These are phyloP conservation scores for Orycteropus afer DNA, from an alignment of 2,113 vertebrate genomes.

Conservation along the genomic window DNA sequence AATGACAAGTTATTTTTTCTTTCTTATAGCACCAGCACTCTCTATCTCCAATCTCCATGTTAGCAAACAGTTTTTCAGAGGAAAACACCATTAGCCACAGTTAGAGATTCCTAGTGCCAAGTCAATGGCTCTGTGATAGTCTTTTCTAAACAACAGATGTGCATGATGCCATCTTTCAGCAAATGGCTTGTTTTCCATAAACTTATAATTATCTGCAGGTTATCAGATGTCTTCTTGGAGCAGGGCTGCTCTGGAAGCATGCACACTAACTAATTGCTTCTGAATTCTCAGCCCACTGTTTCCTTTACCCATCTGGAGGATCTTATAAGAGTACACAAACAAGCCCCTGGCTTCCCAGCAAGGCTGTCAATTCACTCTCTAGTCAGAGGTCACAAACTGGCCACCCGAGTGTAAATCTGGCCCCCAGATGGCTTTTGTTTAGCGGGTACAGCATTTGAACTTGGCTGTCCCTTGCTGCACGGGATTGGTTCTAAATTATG, in stretches of 20 bases:
- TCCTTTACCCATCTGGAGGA: conserved; percentile 18
- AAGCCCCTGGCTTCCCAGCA: conserved; percentile 16
- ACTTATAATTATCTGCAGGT: conserved; percentile 61
- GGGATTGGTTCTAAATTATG: neutral
- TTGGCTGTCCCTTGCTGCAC: neutral
- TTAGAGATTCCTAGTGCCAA: conserved; percentile 47
- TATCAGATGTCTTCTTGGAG: conserved; percentile 68
- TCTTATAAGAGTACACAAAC: conserved; percentile 1
- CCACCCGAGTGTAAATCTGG: neutral
- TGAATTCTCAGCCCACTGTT: conserved; percentile 26
- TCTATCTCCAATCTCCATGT: conserved; percentile 46
- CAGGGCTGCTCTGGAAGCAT: neutral
- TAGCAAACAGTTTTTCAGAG: conserved; percentile 46
- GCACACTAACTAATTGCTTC: conserved; percentile 18
- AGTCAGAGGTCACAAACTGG: conserved; percentile 25
- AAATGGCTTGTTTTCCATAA: conserved; percentile 67
- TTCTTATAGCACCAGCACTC: neutral
- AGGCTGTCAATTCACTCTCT: neutral
- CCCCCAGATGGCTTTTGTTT: conserved; percentile 30
- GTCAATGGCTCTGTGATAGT: conserved; percentile 39
- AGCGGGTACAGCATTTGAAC: neutral
- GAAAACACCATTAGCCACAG: conserved; percentile 61
- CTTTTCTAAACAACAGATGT: conserved; percentile 69
- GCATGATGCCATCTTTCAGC: conserved; percentile 52
- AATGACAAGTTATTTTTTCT: conserved; percentile 18